Evolutionary conservation across 1,140 invertebrate species (phyloP), one percentile per base, ranked within the genome.

Genomic region (Papilio dardanus): DNA sequence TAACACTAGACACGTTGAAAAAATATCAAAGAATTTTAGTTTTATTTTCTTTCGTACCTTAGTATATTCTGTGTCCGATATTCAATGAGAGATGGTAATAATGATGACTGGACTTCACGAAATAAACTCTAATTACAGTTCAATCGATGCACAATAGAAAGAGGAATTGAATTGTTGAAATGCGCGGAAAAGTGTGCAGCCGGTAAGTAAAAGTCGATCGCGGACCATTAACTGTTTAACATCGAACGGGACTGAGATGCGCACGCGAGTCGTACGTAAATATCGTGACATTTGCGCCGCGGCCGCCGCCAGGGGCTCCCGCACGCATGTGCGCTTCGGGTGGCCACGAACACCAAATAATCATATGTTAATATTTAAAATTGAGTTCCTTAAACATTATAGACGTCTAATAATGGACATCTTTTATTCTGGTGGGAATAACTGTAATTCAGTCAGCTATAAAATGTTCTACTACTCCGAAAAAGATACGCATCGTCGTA

Each of bases 271-370:
- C 77, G 84, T 79, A 79, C 83, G 79, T 85, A 88, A 88, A 89
- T 91, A 89, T 86, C 89, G 80, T 88, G 89, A 89, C 88, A 89
- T 89, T 89, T 89, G 83, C 85, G 65, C 76, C 77, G 75, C 79
- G 74, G 1, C 35, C 19, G 31, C 30, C 66, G 66, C 67, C 67
- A 33, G 19, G n/a, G 67, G n/a, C 30, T 31, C 66, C 31, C 35
- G 67, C 19, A 24, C 66, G 35, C 35, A 69, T 35, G 67, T 40
- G 67, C 19, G 3, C n/a, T 14, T 69, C n/a, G 19, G 67, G 67
- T 68, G 10, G 33, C 66, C 66, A 40, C 3, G 6, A 14, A 46
- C 35, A 46, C 3, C 35, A 7, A 37, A 5, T 10, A 2, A 37
- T 37, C 12, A 10, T 10, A 37, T 37, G 5, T 37, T n/a, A 37